Evolutionary conservation across 2,888 invertebrate genomes (phyloP), one percentile per base, ranked within the genome.

Genomic region (Cantharis nigra): DNA sequence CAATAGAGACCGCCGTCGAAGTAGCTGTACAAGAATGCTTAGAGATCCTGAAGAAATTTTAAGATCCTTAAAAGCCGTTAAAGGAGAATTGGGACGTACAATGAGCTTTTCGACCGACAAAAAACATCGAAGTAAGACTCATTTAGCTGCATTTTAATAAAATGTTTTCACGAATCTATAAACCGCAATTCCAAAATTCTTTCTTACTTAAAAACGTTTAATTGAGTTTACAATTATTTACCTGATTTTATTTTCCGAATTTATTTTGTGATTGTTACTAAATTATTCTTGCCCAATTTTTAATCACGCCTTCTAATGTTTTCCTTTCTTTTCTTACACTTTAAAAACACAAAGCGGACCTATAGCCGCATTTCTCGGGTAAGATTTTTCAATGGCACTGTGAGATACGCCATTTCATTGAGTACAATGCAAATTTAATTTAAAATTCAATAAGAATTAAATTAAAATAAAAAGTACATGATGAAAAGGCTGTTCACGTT

Each of bases 31-130:
- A 65, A 92, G 95, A 64, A 89, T 90, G 81, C 85, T 90, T 81
- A 92, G 95, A 83, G 95, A 96, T 89, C 95, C 95, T 1, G 96
- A 96, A 87, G 96, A 96, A 89, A 95, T 96, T 83, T 88, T 96
- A 80, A 94, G 94, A 83, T 94, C 93, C 28, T 89, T 96, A 82
- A 96, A 95, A 85, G 93, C 94, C 76, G 95, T 95, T 80, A 94
- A 94, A 86, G 95, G 95, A 71, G 95, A 96, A 87, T 90, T 96
- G 67, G 95, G 94, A 74, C 91, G 96, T 77, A 95, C 95, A 74
- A 94, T 95, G 91, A 96, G 96, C 85, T 91, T 96, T 82, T 92
- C 94, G 81, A 93, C 92, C 72, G 89, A 90, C 26, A 90, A 90
- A 79, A 88, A 90, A 84, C 93, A 94, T 84, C 91, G 94, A 90